These are phyloP conservation scores for Cylindroiulus punctatus DNA, from an alignment of 2,888 invertebrate species.

Conservation along the genomic window DNA sequence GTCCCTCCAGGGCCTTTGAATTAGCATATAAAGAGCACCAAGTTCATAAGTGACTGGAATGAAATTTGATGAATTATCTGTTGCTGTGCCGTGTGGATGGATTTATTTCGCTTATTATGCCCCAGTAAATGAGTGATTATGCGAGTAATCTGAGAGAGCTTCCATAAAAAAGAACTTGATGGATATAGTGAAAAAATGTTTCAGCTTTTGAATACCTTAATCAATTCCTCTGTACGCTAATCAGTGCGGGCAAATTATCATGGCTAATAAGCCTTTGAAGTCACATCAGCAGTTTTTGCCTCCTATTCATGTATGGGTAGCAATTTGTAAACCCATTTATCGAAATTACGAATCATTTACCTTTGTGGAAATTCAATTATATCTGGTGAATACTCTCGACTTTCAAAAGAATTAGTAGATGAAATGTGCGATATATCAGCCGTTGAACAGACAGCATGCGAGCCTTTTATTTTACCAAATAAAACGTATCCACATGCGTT, in stretches of 20 bases:
- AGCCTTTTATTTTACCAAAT: not conserved
- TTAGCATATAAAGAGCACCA: not conserved
- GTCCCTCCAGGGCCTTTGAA: not conserved
- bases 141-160: not conserved
- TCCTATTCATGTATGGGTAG: not conserved
- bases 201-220: not conserved
- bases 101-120: not conserved
- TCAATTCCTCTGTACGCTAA: not conserved
- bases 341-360: not conserved
- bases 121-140: not conserved
- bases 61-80: not conserved
- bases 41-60: not conserved
- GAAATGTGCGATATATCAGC: not conserved
- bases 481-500: not conserved
- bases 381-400: not conserved
- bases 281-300: not conserved
- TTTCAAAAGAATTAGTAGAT: conserved; percentile 1
- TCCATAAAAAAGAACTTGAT: not conserved
- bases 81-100: not conserved
- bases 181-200: not conserved
- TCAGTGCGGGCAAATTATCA: not conserved
- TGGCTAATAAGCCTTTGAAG: not conserved
- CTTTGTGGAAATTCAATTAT: conserved; percentile 21
- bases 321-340: not conserved
- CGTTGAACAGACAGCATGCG: not conserved